Conservation (phyloP, 1,140 invertebrate genomes). For the Polypedilum pembai region DNA sequence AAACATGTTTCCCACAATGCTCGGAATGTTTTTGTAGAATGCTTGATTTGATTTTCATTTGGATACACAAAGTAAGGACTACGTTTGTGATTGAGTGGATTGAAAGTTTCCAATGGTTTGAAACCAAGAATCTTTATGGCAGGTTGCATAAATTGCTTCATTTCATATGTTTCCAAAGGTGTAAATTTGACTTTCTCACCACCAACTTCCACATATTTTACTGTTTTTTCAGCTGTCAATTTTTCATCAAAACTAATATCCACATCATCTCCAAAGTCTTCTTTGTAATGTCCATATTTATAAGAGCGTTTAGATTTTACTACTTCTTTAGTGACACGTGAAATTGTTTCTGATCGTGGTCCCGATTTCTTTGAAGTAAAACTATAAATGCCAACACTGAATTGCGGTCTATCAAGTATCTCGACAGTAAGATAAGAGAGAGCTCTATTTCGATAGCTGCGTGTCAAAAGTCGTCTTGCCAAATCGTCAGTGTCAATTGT, state of each 20-base stretch:
- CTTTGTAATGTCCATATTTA: not conserved
- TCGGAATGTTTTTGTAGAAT: not conserved
- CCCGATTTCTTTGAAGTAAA: not conserved
- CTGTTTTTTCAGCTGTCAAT: not conserved
- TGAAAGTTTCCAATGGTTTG: not conserved
- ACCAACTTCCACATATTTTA: not conserved
- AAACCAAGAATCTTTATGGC: not conserved
- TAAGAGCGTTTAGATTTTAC: not conserved
- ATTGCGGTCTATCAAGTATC: not conserved
- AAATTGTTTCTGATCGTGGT: not conserved
- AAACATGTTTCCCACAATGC: not conserved
- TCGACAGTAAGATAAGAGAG: not conserved
- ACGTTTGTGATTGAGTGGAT: not conserved
- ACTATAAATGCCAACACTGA: not conserved
- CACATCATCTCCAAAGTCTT: not conserved
- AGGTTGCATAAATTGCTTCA: not conserved
- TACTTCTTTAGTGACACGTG: not conserved
- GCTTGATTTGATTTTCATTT: not conserved
- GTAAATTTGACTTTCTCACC: not conserved
- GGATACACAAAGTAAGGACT: not conserved
- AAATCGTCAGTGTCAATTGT: not conserved
- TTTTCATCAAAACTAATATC: not conserved
- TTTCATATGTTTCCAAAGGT: not conserved
- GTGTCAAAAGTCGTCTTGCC: not conserved
- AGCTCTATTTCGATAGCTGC: not conserved